A percentile compares a stretch with the other conserved stretches of the same genome.
These are phyloP conservation scores for Trididemnum clinides DNA, from an alignment of 23 tunicate species.

Conservation along the genomic window DNA sequence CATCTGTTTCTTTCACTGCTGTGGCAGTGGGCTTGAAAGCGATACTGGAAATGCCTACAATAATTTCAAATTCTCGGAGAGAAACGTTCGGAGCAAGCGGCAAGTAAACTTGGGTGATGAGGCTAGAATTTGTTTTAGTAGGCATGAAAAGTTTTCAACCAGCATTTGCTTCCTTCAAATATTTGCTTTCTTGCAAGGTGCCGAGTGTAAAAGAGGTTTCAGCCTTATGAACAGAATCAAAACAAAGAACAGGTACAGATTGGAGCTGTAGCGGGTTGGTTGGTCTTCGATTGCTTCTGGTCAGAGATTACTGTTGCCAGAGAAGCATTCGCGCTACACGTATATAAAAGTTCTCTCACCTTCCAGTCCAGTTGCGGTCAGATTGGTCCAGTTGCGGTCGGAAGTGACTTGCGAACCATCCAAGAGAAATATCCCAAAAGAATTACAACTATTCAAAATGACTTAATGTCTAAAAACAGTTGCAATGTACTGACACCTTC, in stretches of 20 bases:
- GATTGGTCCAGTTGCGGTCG: no score
- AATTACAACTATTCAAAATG: no score
- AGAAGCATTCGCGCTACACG: no score
- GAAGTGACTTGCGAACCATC: no score
- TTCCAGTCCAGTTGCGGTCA: no score
- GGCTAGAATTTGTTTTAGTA: slow-evolving; percentile 41
- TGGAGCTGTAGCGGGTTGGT: no score
- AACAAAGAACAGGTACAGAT: slow-evolving; percentile 27
- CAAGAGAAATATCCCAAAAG: no score
- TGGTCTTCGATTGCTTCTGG: no score
- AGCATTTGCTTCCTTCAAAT: slow-evolving; percentile 46
- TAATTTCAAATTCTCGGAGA: slow-evolving; percentile 46
- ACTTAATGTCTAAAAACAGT: no score
- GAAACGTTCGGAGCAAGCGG: slow-evolving; percentile 10
- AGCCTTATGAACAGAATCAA: slow-evolving; percentile 41
- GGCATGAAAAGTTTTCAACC: slow-evolving; percentile 44
- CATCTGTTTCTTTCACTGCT: slow-evolving; percentile 38
- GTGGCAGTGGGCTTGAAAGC: slow-evolving; percentile 33
- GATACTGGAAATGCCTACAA: slow-evolving; percentile 34
- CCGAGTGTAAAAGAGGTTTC: slow-evolving; percentile 14
- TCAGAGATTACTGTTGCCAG: no score
- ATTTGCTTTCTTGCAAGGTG: slow-evolving; percentile 36
- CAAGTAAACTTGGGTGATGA: slow-evolving; percentile 32
- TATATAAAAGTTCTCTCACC: no score
- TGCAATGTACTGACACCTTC: no score